Evolutionary conservation across 2,797 vertebrate genomes (phyloP), one percentile per base, ranked within the genome.

Genomic region (Microcaecilia unicolor): DNA sequence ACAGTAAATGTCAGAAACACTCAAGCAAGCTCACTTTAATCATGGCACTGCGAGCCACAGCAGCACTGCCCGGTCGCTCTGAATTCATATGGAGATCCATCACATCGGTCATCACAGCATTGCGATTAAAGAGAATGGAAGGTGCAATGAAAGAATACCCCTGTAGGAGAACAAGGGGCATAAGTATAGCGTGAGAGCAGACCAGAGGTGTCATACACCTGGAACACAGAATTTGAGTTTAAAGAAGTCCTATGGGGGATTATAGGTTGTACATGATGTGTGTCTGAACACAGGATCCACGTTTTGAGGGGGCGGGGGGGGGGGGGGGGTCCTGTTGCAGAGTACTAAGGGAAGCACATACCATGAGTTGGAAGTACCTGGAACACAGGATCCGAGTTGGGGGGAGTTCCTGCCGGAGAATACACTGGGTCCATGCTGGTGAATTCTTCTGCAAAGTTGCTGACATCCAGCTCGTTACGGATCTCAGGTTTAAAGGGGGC

Each of bases 121-220:
- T 93, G 9, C 70, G 67, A 57, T 91, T 90, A 55, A 96, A 96
- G 22, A 96, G 74, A 57, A 96, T 90, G 40, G 92, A 94, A 1
- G 91, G 92, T 3, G 92, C 92, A 22, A 96, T 76, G 15, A 93
- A 96, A 15, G 92, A 96, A 61, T 96, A 96, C 9, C 92, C 92
- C 92, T 95, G 53, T 4, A 5, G 17, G n/a, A 16, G 15, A 5
- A 9, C 17, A 10, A 10, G 11, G 3, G 25, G 16, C n/a, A 6
- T 6, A n/a, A n/a, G n/a, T n/a, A n/a, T n/a, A 5, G 11, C 4
- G 15, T 6, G 4, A 25, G 9, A 9, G 8, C 17, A 7, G 10
- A 5, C 3, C 5, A 11, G 2, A 16, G 21, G 11, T 20, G 18
- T 15, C 15, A 4, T 6, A 10, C 14, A n/a, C 3, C 10, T 4